These are phyloP conservation scores for Ormyrus pomaceus DNA, from an alignment of 2,888 invertebrate species.

Conservation along the genomic window DNA sequence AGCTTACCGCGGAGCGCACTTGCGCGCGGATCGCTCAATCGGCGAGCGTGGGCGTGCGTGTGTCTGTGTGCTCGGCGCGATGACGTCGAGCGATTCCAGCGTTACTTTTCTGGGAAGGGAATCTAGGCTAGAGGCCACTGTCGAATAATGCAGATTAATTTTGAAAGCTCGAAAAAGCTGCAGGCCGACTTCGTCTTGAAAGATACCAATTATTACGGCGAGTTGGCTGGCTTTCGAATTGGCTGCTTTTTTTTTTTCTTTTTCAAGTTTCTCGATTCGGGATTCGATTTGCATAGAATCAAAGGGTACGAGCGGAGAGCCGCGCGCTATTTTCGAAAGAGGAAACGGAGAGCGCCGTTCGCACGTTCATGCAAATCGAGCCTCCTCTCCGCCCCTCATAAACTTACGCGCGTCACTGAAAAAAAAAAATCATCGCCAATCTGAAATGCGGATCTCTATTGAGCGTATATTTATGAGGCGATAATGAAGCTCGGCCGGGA, in stretches of 20 bases:
- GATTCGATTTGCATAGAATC: not conserved
- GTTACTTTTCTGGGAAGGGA: too few relatives aligned
- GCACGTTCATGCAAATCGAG: slow-evolving; percentile 8
- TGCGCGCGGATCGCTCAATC: too few relatives aligned
- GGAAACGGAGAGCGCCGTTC: not conserved
- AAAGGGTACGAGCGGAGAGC: not conserved
- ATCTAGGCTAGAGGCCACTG: too few relatives aligned
- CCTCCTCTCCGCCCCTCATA: not conserved
- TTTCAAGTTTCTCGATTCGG: too few relatives aligned
- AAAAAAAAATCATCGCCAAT: not conserved
- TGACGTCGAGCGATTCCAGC: too few relatives aligned
- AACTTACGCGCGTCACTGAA: too few relatives aligned
- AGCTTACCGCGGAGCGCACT: too few relatives aligned
- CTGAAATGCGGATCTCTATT: slow-evolving; percentile 15
- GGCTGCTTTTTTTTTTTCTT: too few relatives aligned
- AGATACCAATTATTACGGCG: not conserved
- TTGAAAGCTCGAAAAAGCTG: not conserved
- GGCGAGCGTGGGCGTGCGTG: not conserved
- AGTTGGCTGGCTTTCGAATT: too few relatives aligned
- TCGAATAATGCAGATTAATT: not conserved
- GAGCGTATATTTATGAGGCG: not conserved
- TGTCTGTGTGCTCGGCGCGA: not conserved
- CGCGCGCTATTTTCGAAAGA: slow-evolving; percentile 9
- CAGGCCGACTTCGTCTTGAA: not conserved
- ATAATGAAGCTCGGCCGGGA: slow-evolving; percentile 17